These are phyloP conservation scores for Gobio occitaniae DNA, from an alignment of 2,797 vertebrate genomes.

Conservation along the genomic window DNA sequence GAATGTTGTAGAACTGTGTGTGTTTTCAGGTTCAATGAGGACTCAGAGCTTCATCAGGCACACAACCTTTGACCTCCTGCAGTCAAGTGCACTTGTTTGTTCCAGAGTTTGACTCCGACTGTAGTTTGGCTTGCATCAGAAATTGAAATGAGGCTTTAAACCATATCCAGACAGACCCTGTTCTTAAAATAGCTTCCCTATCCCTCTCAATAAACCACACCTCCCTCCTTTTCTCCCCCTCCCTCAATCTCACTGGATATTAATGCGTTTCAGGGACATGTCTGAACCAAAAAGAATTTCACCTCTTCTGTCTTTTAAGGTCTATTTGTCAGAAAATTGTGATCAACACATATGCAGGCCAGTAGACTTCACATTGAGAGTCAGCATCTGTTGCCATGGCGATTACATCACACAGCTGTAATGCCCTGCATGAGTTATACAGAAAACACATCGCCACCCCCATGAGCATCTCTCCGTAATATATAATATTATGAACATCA, in stretches of 20 bases:
- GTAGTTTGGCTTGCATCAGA: conserved; percentile 34
- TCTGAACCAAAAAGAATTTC: conserved; percentile 14
- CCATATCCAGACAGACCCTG: conserved; percentile 27
- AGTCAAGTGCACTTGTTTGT: conserved; percentile 28
- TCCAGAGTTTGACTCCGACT: conserved; percentile 29
- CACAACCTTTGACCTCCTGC: conserved; percentile 15
- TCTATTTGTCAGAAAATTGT: conserved; percentile 16
- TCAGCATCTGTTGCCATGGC: conserved; percentile 37
- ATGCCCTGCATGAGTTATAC: conserved; percentile 29
- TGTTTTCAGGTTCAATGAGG: conserved; percentile 18
- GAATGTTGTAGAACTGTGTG: conserved; percentile 10
- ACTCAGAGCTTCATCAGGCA: conserved; percentile 26
- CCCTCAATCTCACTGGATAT: conserved; percentile 17
- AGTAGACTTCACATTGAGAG: neutral
- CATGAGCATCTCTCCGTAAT: conserved; percentile 4
- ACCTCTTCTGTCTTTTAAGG: conserved; percentile 16
- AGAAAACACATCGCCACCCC: neutral
- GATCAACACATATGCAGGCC: conserved; percentile 13
- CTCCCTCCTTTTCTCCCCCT: neutral
- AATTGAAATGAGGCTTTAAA: conserved; percentile 52
- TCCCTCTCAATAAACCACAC: conserved; percentile 5
- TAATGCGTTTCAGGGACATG: conserved; percentile 20
- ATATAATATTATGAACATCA: conserved; percentile 19
- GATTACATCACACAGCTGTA: conserved; percentile 7
- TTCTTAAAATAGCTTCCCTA: conserved; percentile 13